These are phyloP conservation scores for Pollenia angustigena DNA, from an alignment of 2,888 invertebrate species.

Conservation along the genomic window DNA sequence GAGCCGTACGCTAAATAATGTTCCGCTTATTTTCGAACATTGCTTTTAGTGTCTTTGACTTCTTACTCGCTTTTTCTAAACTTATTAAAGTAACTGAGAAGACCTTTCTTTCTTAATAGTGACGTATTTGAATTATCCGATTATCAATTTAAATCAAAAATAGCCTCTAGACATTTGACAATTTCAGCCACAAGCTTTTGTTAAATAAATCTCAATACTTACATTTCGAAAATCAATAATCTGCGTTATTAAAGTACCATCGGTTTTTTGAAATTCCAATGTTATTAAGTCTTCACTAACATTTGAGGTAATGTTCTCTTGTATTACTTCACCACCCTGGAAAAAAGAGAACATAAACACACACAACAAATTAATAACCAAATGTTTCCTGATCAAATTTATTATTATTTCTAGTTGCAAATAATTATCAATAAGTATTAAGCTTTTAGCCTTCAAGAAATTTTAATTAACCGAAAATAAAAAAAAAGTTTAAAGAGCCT, in stretches of 20 bases:
- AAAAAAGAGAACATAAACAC: conserved; percentile 78
- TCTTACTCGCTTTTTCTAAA: no score
- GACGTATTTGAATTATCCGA: no score
- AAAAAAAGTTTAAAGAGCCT: conserved; percentile 42
- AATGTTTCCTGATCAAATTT: not conserved
- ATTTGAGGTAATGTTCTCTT: conserved; percentile 96
- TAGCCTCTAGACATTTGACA: no score
- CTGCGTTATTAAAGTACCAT: conserved; percentile 96
- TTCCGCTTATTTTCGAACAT: no score
- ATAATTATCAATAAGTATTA: conserved; percentile 24
- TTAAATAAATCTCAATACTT: conserved; percentile 83
- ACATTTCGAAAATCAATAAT: conserved; percentile 97
- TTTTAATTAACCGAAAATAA: conserved; percentile 46
- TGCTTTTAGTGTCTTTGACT: no score
- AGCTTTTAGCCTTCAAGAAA: conserved; percentile 42
- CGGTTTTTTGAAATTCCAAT: conserved; percentile 94
- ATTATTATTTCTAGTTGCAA: not conserved
- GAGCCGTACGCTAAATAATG: no score
- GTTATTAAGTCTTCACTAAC: conserved; percentile 95
- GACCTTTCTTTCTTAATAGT: no score
- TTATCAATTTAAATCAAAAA: no score
- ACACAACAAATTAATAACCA: conserved; percentile 18
- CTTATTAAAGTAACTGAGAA: no score
- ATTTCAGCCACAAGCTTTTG: no score
- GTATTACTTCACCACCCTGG: conserved; percentile 96